phyloP scores from a whole-genome alignment of 2,797 vertebrate species.

The Thamnophis elegans region DNA sequence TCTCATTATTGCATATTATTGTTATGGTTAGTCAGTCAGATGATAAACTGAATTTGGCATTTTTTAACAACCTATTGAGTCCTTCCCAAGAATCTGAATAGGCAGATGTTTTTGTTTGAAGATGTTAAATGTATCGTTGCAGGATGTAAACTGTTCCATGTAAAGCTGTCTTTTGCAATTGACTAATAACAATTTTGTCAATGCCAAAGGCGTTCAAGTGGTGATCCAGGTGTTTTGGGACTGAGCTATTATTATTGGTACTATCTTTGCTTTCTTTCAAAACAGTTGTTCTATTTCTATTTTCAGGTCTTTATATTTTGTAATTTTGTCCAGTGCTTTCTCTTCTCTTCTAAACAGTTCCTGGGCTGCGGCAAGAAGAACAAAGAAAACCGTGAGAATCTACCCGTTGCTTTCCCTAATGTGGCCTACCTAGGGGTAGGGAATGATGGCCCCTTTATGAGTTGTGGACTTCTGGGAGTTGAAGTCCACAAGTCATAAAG shows the following conservation, averaged over 20 bases:
- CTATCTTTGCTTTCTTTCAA: neutral
- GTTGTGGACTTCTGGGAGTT: neutral
- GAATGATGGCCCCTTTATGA: neutral
- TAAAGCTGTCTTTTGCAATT: neutral
- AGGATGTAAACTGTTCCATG: neutral
- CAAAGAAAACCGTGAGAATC: neutral
- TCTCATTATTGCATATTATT: neutral
- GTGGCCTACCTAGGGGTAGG: neutral
- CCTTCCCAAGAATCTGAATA: neutral
- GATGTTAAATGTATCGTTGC: neutral
- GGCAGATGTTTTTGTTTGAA: neutral
- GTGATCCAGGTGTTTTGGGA: neutral
- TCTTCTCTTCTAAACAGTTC: neutral
- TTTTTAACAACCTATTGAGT: neutral
- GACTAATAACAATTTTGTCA: neutral
- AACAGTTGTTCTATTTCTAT: neutral
- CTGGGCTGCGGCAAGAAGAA: neutral
- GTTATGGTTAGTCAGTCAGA: neutral
- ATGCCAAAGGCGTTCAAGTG: neutral
- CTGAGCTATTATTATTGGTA: neutral
- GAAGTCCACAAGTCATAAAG: too few relatives aligned
- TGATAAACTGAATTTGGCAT: neutral
- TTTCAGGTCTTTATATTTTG: neutral
- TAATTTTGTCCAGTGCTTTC: neutral
- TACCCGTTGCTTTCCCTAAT: neutral